These are phyloP conservation scores for Pluvianellus socialis DNA, from an alignment of 2,113 vertebrate genomes.

Conservation along the genomic window DNA sequence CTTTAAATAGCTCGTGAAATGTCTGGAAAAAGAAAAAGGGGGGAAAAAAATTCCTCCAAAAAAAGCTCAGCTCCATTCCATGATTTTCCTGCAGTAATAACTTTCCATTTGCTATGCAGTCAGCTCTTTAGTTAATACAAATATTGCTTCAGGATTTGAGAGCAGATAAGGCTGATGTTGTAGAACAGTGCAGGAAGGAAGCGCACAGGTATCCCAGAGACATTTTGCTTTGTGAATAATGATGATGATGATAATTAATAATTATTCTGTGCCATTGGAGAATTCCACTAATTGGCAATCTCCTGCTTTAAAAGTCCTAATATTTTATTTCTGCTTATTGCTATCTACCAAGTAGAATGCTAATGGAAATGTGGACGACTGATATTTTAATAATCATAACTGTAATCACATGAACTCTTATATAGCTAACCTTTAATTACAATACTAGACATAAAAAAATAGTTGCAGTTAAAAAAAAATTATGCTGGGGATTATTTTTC, in stretches of 20 bases:
- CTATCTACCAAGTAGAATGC: constrained; percentile 71
- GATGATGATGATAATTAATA: constrained; percentile 74
- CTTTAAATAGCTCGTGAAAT: neutral
- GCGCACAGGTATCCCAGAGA: constrained; percentile 57
- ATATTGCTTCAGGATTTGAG: constrained; percentile 57
- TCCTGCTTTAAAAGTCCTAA: constrained; percentile 75
- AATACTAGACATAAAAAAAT: constrained; percentile 60
- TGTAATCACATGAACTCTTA: constrained; percentile 61
- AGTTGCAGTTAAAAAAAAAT: constrained; percentile 55
- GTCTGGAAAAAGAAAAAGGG: neutral
- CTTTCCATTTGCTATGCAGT: constrained; percentile 17
- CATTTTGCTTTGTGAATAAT: constrained; percentile 62
- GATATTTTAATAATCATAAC: constrained; percentile 72
- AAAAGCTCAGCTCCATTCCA: neutral
- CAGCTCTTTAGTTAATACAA: constrained; percentile 32
- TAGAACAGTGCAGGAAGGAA: constrained; percentile 34
- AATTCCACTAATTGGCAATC: constrained; percentile 72
- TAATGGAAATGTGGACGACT: constrained; percentile 70
- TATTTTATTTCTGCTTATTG: constrained; percentile 78
- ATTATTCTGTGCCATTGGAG: constrained; percentile 72
- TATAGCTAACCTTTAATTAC: constrained; percentile 73
- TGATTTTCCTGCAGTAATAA: neutral
- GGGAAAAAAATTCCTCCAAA: neutral
- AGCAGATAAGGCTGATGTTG: constrained; percentile 32
- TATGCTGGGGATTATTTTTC: constrained; percentile 59